These are phyloP conservation scores for Ophthalmolycus amberensis DNA, from an alignment of 2,113 vertebrate species.

Conservation along the genomic window DNA sequence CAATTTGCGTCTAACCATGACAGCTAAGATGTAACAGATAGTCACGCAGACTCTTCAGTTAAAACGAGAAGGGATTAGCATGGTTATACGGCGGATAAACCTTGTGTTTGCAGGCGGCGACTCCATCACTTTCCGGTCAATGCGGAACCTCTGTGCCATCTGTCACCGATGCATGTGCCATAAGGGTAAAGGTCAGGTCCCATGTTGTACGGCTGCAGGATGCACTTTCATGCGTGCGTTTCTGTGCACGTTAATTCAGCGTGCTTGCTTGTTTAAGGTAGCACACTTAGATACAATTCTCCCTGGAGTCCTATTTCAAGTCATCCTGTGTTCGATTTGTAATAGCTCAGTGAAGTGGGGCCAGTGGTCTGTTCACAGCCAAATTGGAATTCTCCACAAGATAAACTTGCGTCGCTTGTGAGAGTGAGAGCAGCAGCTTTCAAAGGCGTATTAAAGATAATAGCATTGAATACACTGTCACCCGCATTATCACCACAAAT, in stretches of 20 bases:
- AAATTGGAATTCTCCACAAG: slow-evolving; percentile 63
- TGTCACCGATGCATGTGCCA: slow-evolving; percentile 8
- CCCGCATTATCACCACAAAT: slow-evolving; percentile 50
- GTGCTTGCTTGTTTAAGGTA: slow-evolving; percentile 47
- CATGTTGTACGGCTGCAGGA: background rate
- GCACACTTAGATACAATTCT: slow-evolving; percentile 26
- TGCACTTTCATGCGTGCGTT: background rate
- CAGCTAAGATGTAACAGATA: slow-evolving; percentile 3
- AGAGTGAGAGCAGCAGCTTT: slow-evolving; percentile 51
- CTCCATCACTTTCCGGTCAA: background rate
- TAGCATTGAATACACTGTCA: slow-evolving; percentile 44
- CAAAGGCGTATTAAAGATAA: slow-evolving; percentile 55
- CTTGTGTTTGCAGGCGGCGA: background rate
- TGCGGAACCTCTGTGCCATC: slow-evolving; percentile 13
- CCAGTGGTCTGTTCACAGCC: slow-evolving; percentile 60
- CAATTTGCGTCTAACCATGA: slow-evolving; percentile 40
- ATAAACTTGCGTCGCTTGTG: slow-evolving; percentile 44
- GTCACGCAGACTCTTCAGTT: background rate
- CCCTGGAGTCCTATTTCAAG: slow-evolving; percentile 57
- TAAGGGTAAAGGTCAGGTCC: slow-evolving; percentile 23
- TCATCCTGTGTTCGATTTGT: slow-evolving; percentile 67
- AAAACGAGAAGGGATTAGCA: slow-evolving; percentile 7
- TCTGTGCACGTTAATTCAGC: slow-evolving; percentile 27
- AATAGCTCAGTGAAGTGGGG: slow-evolving; percentile 66
- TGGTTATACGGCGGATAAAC: slow-evolving; percentile 15